Percentiles rank a stretch among this genome's conserved stretches.
These are phyloP conservation scores for Vollenhovia emeryi DNA, from an alignment of 1,140 invertebrate genomes.

Conservation along the genomic window DNA sequence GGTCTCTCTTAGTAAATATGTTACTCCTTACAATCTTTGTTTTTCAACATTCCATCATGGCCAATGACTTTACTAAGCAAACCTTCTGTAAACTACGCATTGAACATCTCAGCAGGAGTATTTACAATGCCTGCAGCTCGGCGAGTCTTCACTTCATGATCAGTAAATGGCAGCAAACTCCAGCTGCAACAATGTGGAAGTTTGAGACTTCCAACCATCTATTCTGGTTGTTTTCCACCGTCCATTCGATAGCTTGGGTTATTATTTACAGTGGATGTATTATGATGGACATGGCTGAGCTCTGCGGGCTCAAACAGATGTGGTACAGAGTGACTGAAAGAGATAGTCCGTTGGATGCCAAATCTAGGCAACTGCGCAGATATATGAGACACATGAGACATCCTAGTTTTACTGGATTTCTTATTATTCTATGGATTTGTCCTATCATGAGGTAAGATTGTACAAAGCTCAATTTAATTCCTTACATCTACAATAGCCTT, in stretches of 20 bases:
- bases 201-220: slow-evolving; percentile 81
- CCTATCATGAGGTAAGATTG: slow-evolving; percentile 86
- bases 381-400: slow-evolving; percentile 86
- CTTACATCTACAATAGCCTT: background rate
- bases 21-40: slow-evolving; percentile 85
- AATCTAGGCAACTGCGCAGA: slow-evolving; percentile 83
- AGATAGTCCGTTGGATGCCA: slow-evolving; percentile 82
- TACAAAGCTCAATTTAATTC: background rate
- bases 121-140: slow-evolving; percentile 83
- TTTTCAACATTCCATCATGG: slow-evolving; percentile 85
- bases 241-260: slow-evolving; percentile 86
- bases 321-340: slow-evolving; percentile 84
- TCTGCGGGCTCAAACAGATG: slow-evolving; percentile 87
- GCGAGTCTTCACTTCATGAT: slow-evolving; percentile 79
- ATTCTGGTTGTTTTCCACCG: slow-evolving; percentile 82
- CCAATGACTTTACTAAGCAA: slow-evolving; percentile 81
- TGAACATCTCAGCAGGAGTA: slow-evolving; percentile 83
- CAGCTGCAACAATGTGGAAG: slow-evolving; percentile 84
- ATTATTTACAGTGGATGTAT: slow-evolving; percentile 88
- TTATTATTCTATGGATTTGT: slow-evolving; percentile 85
- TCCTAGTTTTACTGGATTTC: slow-evolving; percentile 86
- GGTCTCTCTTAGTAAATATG: slow-evolving; percentile 80
- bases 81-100: slow-evolving; percentile 80
- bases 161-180: slow-evolving; percentile 82
- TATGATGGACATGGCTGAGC: slow-evolving; percentile 87